Conservation (phyloP, 2,888 invertebrate species). For the Thereva unica region DNA sequence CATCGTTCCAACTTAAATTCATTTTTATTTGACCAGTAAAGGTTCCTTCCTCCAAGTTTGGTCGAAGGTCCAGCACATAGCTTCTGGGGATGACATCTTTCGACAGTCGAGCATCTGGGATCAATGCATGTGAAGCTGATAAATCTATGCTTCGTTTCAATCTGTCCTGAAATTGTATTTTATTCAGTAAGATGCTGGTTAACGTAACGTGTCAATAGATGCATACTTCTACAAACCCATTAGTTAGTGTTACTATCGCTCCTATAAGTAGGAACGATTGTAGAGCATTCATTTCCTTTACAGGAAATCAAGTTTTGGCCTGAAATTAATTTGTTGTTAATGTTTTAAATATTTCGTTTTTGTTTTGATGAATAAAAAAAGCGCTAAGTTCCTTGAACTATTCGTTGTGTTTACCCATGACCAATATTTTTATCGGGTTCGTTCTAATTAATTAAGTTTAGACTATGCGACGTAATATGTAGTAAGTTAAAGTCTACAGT, state of each 20-base stretch:
- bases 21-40: constrained; percentile 73
- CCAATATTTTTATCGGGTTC: too few relatives aligned
- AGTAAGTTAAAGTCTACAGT: too few relatives aligned
- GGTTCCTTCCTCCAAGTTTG: constrained; percentile 66
- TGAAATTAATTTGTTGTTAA: too few relatives aligned
- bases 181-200: neutral
- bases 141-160: constrained; percentile 69
- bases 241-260: constrained; percentile 43
- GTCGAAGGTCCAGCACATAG: constrained; percentile 70
- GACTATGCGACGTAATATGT: too few relatives aligned
- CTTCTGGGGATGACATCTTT: constrained; percentile 67
- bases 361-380: too few relatives aligned
- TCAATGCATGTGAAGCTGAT: constrained; percentile 68
- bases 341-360: too few relatives aligned
- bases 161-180: constrained; percentile 8
- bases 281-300: constrained; percentile 41
- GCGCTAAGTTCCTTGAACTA: too few relatives aligned
- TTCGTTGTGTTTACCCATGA: too few relatives aligned
- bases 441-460: too few relatives aligned
- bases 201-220: neutral
- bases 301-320: too few relatives aligned
- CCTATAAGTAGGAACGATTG: constrained; percentile 44
- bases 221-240: constrained; percentile 43
- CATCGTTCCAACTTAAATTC: constrained; percentile 68
- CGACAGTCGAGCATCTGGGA: constrained; percentile 67